Conservation (phyloP, 2,797 vertebrate genomes). For the Sebastes iracundus region DNA sequence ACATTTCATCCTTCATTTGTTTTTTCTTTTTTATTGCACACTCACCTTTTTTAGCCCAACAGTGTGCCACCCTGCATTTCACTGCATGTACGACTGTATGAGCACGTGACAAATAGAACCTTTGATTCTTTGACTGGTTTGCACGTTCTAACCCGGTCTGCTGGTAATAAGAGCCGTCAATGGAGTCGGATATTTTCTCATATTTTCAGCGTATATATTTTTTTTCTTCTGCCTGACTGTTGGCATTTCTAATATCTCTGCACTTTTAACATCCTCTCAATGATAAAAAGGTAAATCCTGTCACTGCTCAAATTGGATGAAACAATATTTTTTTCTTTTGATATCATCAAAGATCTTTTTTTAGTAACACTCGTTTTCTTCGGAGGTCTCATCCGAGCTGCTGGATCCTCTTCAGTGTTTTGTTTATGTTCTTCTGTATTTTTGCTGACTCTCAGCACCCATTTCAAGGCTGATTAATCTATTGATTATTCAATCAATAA, state of each 20-base stretch:
- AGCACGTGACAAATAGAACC: too few relatives aligned
- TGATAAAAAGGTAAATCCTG: not conserved
- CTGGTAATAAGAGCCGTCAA: too few relatives aligned
- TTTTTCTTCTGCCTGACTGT: too few relatives aligned
- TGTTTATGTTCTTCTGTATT: not conserved
- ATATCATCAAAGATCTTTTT: not conserved
- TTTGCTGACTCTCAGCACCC: slow-evolving; percentile 23
- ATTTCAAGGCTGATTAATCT: slow-evolving; percentile 46
- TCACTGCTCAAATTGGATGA: not conserved
- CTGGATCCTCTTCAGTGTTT: not conserved
- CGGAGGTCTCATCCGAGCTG: not conserved
- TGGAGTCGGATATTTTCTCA: too few relatives aligned
- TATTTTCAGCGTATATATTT: too few relatives aligned
- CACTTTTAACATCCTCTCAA: not conserved
- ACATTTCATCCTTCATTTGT: too few relatives aligned
- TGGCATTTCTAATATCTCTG: not conserved
- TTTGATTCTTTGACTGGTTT: too few relatives aligned
- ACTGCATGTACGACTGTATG: too few relatives aligned
- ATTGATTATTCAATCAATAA: slow-evolving; percentile 42
- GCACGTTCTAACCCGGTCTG: too few relatives aligned
- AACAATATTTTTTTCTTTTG: not conserved
- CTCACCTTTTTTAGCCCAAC: too few relatives aligned
- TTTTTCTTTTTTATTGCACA: too few relatives aligned
- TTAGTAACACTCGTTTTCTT: not conserved
- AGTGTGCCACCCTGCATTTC: too few relatives aligned